These are phyloP conservation scores for Scortum barcoo DNA, from an alignment of 2,113 vertebrate species.

Conservation along the genomic window DNA sequence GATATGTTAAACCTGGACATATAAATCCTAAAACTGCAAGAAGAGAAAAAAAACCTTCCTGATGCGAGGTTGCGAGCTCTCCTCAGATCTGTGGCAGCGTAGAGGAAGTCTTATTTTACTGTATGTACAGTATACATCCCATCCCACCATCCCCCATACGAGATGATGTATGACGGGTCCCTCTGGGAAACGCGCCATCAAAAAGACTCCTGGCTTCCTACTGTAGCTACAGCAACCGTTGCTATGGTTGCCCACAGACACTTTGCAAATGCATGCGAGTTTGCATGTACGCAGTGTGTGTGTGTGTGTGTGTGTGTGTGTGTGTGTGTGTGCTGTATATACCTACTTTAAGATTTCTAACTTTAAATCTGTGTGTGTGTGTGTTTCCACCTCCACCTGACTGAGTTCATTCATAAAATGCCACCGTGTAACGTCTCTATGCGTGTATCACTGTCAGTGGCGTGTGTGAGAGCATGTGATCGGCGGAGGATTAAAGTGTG, in stretches of 20 bases:
- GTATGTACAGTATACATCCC: conserved; percentile 13
- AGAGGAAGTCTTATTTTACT: background rate
- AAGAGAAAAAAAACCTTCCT: background rate
- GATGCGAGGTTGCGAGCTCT: background rate
- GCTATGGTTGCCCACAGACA: conserved; percentile 63
- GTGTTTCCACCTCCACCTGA: background rate
- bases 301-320: background rate
- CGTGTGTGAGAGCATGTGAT: conserved; percentile 32
- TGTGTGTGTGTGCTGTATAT: background rate
- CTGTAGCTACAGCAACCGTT: conserved; percentile 67
- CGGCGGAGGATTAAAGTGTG: conserved; percentile 54
- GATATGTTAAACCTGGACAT: background rate
- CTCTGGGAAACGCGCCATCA: conserved; percentile 61
- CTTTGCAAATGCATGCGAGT: conserved; percentile 41
- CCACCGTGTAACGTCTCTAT: conserved; percentile 4
- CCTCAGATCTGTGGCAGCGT: background rate
- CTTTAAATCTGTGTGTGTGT: background rate
- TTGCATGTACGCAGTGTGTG: conserved; percentile 1
- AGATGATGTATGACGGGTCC: conserved; percentile 23
- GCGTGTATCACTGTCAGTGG: conserved; percentile 3
- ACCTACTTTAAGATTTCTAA: background rate
- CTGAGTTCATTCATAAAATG: conserved; percentile 31
- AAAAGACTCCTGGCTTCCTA: conserved; percentile 52
- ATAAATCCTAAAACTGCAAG: background rate
- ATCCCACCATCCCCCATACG: conserved; percentile 1